Evolutionary conservation across 1,140 invertebrate species (phyloP).

Genomic region (Myzus persicae): DNA sequence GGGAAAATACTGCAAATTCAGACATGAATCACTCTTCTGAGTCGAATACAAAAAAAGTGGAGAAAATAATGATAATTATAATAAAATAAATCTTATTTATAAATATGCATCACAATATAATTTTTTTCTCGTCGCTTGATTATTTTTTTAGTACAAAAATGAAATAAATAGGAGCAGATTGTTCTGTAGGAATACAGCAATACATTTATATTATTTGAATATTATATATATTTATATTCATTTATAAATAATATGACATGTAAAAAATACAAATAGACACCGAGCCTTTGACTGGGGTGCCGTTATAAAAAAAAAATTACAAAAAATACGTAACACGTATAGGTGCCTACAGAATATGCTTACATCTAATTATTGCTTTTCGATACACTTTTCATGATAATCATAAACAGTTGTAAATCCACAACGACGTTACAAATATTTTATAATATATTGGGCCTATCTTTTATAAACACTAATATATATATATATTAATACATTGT

Average conservation of each 20-base stretch:
- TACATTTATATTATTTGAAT: not conserved
- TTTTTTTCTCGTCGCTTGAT: not conserved
- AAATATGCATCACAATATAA: not conserved
- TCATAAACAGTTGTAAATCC: not conserved
- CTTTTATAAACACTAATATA: not conserved
- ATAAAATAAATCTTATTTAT: not conserved
- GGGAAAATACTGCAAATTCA: not conserved
- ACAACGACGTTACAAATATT: not conserved
- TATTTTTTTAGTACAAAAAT: conserved; percentile 20
- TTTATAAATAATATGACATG: not conserved
- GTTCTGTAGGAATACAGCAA: not conserved
- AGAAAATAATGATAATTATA: not conserved
- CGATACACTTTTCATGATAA: not conserved
- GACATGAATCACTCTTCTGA: too few relatives aligned
- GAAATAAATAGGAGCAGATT: conserved; percentile 12
- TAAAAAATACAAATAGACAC: not conserved
- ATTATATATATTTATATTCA: too few relatives aligned
- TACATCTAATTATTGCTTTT: conserved; percentile 21
- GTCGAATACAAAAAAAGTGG: not conserved
- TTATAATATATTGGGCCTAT: not conserved
- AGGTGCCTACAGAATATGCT: too few relatives aligned
- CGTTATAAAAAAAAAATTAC: not conserved
- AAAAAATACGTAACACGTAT: too few relatives aligned
- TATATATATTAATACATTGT: not conserved
- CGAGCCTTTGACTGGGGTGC: not conserved